Conservation (phyloP, 2,797 vertebrate genomes). For the Gobionotothen gibberifrons region DNA sequence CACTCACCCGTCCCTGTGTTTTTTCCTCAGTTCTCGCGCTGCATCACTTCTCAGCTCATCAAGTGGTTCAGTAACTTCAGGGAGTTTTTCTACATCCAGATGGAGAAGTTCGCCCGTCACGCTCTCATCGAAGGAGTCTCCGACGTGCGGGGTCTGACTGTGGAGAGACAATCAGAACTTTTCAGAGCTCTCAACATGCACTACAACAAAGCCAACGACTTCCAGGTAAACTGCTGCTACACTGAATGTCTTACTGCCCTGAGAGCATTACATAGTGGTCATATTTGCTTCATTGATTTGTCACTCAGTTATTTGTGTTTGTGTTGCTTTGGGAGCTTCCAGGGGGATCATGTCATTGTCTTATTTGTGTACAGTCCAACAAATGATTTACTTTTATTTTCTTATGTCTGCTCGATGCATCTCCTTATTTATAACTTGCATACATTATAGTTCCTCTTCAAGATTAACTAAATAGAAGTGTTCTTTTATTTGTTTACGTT, state of each 20-base stretch:
- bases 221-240: conserved; percentile 84
- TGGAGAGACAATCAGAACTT: conserved; percentile 91
- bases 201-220: conserved; percentile 95
- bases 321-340: background rate
- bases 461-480: background rate
- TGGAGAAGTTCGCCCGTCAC: conserved; percentile 93
- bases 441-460: background rate
- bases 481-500: background rate
- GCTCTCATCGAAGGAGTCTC: conserved; percentile 84
- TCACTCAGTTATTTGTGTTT: background rate
- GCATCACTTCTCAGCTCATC: conserved; percentile 95
- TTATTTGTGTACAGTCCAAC: background rate
- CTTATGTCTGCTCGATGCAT: background rate
- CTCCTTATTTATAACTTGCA: background rate
- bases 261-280: background rate
- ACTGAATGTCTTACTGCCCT: background rate
- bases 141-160: conserved; percentile 79
- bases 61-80: conserved; percentile 99
- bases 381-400: conserved; percentile 1
- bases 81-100: conserved; percentile 98
- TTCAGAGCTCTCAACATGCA: conserved; percentile 92
- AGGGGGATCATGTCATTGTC: background rate
- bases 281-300: background rate
- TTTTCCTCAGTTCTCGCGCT: conserved; percentile 90
- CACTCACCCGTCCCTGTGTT: conserved; percentile 57